These are phyloP conservation scores for Tribolium freemani DNA, from an alignment of 2,888 invertebrate species.

Conservation along the genomic window DNA sequence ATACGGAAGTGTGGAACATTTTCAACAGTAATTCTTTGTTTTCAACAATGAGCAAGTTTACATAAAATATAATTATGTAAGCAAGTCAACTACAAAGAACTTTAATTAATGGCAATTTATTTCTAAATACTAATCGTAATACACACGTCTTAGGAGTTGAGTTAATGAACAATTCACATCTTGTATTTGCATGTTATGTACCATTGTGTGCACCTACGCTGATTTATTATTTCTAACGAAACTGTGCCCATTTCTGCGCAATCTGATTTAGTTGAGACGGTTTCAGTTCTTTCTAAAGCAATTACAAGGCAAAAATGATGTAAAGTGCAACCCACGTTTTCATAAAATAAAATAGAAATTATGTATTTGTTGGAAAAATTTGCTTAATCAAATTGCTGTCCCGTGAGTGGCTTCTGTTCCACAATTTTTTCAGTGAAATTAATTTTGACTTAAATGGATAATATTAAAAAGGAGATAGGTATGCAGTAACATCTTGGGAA, in stretches of 20 bases:
- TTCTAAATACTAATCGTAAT: constrained; percentile 21
- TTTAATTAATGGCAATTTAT: constrained; percentile 23
- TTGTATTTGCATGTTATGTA: constrained; percentile 15
- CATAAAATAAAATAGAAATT: too few relatives aligned
- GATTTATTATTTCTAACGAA: background rate
- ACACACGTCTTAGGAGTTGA: background rate
- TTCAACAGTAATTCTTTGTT: constrained; percentile 17
- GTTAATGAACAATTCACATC: constrained; percentile 22
- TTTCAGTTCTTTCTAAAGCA: background rate
- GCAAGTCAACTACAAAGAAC: constrained; percentile 2
- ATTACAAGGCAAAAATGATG: too few relatives aligned
- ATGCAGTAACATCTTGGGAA: constrained; percentile 39
- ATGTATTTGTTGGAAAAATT: background rate
- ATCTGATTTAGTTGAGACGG: background rate
- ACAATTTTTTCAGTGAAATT: constrained; percentile 22
- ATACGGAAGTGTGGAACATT: constrained; percentile 16
- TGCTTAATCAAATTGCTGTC: background rate
- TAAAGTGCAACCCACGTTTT: too few relatives aligned
- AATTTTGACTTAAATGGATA: constrained; percentile 28
- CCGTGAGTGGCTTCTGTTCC: background rate
- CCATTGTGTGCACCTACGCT: constrained; percentile 12
- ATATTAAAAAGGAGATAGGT: constrained; percentile 37
- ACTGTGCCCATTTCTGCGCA: background rate
- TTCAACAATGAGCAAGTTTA: constrained; percentile 15
- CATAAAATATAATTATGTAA: constrained; percentile 16